Evolutionary conservation across 1,140 invertebrate species (phyloP), one percentile per base, ranked within the genome.

Genomic region (Epicauta chinensis): DNA sequence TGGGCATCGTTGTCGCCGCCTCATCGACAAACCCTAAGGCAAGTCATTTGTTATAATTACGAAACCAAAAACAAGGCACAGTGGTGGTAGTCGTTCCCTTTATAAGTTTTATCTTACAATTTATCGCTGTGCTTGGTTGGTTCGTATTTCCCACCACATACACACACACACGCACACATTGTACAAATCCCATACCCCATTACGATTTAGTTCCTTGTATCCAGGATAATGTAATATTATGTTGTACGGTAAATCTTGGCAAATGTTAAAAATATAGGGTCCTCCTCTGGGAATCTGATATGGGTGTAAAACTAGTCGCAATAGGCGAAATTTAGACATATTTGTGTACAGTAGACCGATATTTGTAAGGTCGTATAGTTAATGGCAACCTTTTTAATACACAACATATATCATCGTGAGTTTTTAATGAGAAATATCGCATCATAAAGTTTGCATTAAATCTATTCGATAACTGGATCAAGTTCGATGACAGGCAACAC

Each of bases 11-110:
- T 12, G 38, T 34, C 45, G 45, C 15, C 45, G 43, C 43, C 31
- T 15, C 32, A 35, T 15, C 23, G 35, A 16, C 43, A 46, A 34
- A 47, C 5, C 53, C 47, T 67, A 60, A 23, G 23, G 58, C 40
- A 41, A 42, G 55, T 54, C 59, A 55, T 60, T 60, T 58, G 59
- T 60, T 60, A 58, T 58, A 60, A 60, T 60, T 60, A 60, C 59
- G 51, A 60, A 60, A 58, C 59, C 55, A 58, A 60, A 60, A 60
- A 60, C 59, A 60, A 57, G 52, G 55, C 55, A 52, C 46, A 55
- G 59, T 47, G 46, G 23, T 7, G n/a, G n/a, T n/a, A n/a, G n/a
- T n/a, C n/a, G 11, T 43, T 56, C 58, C 54, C 55, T 57, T 52
- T 41, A 55, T 41, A 60, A 49, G 59, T 60, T 60, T 60, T 60